Conservation (phyloP, 1,140 invertebrate species). For the Paraescarpia echinospica region DNA sequence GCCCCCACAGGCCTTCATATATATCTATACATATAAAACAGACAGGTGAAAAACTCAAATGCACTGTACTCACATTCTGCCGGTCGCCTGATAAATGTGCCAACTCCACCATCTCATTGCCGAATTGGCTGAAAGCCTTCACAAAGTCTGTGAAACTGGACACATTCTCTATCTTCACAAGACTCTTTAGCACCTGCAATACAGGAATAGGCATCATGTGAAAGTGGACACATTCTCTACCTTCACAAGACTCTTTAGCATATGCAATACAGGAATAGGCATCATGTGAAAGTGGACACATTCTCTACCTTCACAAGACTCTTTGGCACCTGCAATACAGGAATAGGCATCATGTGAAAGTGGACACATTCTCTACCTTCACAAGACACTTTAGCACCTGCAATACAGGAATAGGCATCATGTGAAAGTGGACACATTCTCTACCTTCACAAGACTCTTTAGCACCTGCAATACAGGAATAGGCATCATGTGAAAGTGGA, state of each 20-base stretch:
- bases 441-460: too few relatives aligned
- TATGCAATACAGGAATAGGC: too few relatives aligned
- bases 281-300: too few relatives aligned
- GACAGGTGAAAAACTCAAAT: not conserved
- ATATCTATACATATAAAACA: not conserved
- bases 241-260: conserved; percentile 55
- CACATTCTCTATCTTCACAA: conserved; percentile 78
- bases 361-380: too few relatives aligned
- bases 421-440: too few relatives aligned
- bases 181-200: conserved; percentile 57
- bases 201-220: conserved; percentile 59
- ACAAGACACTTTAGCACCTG: too few relatives aligned
- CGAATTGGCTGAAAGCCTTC: conserved; percentile 97
- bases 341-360: too few relatives aligned
- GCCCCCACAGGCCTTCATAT: not conserved
- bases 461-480: too few relatives aligned
- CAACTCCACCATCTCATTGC: conserved; percentile 96
- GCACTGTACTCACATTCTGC: conserved; percentile 57
- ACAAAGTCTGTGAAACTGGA: conserved; percentile 98
- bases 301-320: too few relatives aligned
- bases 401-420: too few relatives aligned
- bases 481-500: too few relatives aligned
- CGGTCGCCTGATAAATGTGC: conserved; percentile 82
- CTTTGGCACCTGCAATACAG: too few relatives aligned
- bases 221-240: conserved; percentile 95